A percentile compares a stretch with the other conserved stretches of the same genome.
phyloP scores from a whole-genome alignment of 2,797 vertebrate species.

The Hippocampus kuda region DNA sequence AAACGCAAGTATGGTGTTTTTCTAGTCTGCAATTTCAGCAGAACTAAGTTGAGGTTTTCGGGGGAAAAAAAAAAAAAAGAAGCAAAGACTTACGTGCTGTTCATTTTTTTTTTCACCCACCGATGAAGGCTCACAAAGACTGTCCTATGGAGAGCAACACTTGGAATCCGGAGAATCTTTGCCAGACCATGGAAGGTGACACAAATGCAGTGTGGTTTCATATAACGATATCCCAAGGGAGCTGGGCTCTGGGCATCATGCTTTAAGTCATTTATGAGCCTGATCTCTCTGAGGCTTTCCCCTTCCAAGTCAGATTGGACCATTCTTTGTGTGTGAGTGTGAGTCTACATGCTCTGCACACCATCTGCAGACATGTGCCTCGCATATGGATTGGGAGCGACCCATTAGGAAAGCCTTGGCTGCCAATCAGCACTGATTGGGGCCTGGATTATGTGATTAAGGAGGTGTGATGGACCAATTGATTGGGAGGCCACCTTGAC shows the following conservation, averaged over 20 bases:
- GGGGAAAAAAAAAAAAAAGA: not conserved
- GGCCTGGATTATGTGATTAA: constrained; percentile 52
- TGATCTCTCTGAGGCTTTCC: not conserved
- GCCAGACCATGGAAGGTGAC: constrained; percentile 40
- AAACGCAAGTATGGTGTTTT: constrained; percentile 13
- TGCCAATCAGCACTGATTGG: constrained; percentile 35
- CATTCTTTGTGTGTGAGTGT: not conserved
- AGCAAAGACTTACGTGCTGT: constrained; percentile 3
- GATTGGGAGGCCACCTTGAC: constrained; percentile 43
- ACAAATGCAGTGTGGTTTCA: constrained; percentile 35
- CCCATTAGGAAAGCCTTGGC: constrained; percentile 28
- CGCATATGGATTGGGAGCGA: constrained; percentile 28
- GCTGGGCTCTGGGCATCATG: constrained; percentile 23
- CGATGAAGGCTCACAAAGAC: constrained; percentile 16
- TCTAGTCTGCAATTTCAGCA: constrained; percentile 9
- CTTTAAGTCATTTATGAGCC: constrained; percentile 32
- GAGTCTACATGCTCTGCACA: constrained; percentile 23
- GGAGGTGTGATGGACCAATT: constrained; percentile 42
- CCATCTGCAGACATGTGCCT: constrained; percentile 17
- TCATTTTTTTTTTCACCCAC: not conserved
- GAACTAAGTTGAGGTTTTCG: constrained; percentile 11
- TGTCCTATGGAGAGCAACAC: constrained; percentile 29
- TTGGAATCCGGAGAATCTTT: constrained; percentile 29
- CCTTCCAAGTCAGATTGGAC: not conserved
- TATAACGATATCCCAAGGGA: constrained; percentile 52